A percentile compares a stretch with the other conserved stretches of the same genome.
These are phyloP conservation scores for Steatornis caripensis DNA, from an alignment of 2,113 vertebrate genomes.

Conservation along the genomic window DNA sequence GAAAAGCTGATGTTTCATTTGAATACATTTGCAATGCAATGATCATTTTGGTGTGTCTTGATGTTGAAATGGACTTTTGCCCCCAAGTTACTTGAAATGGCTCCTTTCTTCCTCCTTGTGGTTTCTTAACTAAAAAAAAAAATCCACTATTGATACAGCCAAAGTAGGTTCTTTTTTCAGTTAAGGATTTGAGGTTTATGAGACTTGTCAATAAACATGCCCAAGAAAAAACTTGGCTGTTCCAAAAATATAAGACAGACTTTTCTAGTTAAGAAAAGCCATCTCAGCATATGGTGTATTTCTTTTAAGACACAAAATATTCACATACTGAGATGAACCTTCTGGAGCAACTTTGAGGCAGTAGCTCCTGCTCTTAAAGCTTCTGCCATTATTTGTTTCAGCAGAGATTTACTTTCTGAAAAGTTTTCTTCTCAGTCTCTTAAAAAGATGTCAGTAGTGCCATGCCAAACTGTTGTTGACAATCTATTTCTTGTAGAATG, in stretches of 20 bases:
- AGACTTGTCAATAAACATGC: slow-evolving; percentile 23
- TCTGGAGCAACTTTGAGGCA: slow-evolving; percentile 17
- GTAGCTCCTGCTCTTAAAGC: background rate
- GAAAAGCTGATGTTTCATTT: background rate
- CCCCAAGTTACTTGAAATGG: background rate
- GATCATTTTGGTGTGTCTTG: background rate
- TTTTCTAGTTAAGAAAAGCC: slow-evolving; percentile 21
- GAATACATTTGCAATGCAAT: background rate
- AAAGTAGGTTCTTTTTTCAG: background rate
- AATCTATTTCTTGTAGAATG: slow-evolving; percentile 10
- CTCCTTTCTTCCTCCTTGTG: background rate
- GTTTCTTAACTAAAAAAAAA: background rate
- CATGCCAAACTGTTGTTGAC: slow-evolving; percentile 19
- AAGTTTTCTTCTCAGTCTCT: background rate
- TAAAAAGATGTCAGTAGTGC: background rate
- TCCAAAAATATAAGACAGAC: slow-evolving; percentile 27
- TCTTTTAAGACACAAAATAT: slow-evolving; percentile 31
- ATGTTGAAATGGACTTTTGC: background rate
- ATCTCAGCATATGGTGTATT: slow-evolving; percentile 36
- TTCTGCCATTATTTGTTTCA: background rate
- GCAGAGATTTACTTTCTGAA: background rate
- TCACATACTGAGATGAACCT: slow-evolving; percentile 23
- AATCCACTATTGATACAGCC: background rate
- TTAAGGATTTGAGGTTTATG: slow-evolving; percentile 5
- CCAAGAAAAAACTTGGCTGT: background rate